Evolutionary conservation across 2,797 vertebrate species (phyloP), one percentile per base, ranked within the genome.

Genomic region (Acestrorhynchus altus): DNA sequence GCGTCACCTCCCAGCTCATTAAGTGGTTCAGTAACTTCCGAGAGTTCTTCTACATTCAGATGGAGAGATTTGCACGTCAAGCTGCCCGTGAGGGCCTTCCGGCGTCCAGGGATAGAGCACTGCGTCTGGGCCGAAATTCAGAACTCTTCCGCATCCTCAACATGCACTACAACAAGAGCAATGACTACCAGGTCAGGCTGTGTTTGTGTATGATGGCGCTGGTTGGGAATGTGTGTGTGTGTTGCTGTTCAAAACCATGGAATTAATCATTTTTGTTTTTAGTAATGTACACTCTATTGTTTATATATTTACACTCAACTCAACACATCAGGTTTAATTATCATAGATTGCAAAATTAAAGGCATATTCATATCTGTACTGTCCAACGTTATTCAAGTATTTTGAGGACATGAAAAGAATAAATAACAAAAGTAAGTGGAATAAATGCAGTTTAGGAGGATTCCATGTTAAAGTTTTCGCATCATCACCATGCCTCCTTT

Each of bases 11-110:
- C 72, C 94, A 95, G 91, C 93, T 95, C 87, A 95, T 95, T 85
- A 95, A 95, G 87, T 95, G 94, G 94, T 95, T 95, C 90, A 95
- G 94, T 72, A 95, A 95, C 91, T 95, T 95, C 91, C 89, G 94
- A 79, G 94, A 95, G 90, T 95, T 95, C 91, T 95, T 94, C 91
- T 95, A 94, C 88, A 95, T 95, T 90, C 94, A 95, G 90, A 94
- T 95, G 92, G 94, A 95, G 84, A 92, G 93, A 26, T 95, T 95
- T 61, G 94, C 93, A 5, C 91, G 94, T 0, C 94, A 95, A 88
- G 94, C 92, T 13, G 91, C 92, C 80, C 91, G 93, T 24, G 94
- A 95, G 81, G 89, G 91, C 28, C 87, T 92, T 71, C 88, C 85
- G n/a, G 88, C 92, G 72, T 57, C 82, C 73, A 78, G 83, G n/a